Evolutionary conservation across 2,113 vertebrate species (phyloP), one percentile per base, ranked within the genome.

Genomic region (Epinephelus lanceolatus): DNA sequence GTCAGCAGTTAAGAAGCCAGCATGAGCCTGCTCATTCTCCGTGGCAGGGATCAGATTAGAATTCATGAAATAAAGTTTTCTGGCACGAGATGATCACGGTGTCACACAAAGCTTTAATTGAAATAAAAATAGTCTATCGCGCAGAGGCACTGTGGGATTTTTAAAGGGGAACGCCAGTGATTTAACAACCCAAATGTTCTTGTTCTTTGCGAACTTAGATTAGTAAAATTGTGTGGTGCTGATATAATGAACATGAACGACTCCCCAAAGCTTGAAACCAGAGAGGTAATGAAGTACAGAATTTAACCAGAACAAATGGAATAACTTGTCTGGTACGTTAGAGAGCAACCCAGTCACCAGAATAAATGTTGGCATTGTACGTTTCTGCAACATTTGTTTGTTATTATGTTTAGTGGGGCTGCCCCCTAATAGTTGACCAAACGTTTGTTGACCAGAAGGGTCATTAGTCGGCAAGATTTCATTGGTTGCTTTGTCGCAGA

Each of bases 11-110:
- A 96, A 96, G 95, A 96, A 97, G 96, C 96, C 97, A 98, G 97
- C 97, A 27, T 97, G 97, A 95, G 96, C 91, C 89, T 92, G 94
- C 96, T 96, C 96, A 95, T 95, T 95, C 95, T 94, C 95, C 93
- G 95, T 95, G 95, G 83, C 86, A 85, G 96, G 96, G 95, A 95
- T 96, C 96, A 96, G 96, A 97, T 97, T 97, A 97, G 95, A 97
- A 97, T 97, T 97, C 97, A 97, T 94, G 65, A 96, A 97, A 98
- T 97, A 96, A 97, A 96, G 94, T 96, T 97, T 97, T 96, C 96
- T 95, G 95, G 94, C 96, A 95, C 94, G 93, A 95, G 93, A 95
- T 97, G 95, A 96, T 96, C 95, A 95, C 88, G 79, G 85, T 95
- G 95, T 93, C 95, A 96, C 95, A 93, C 96, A 95, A 95, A 96